Percentiles rank a stretch among this genome's conserved stretches.
Conservation (phyloP, 2,113 vertebrate genomes). For the Pomatorhinus ruficollis region DNA sequence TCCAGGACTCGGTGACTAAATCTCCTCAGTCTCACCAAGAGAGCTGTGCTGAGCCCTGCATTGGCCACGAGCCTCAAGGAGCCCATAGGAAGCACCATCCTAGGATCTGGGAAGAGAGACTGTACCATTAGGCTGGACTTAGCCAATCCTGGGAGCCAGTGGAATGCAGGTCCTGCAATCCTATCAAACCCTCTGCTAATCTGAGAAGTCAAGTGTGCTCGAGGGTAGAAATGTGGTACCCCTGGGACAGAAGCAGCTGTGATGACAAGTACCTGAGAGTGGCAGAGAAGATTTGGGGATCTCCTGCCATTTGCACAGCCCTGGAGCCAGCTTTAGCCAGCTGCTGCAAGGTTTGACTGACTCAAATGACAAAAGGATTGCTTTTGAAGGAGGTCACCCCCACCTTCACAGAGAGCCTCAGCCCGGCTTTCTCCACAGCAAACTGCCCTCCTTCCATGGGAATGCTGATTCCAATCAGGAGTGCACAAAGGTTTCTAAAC, state of each 20-base stretch:
- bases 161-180: not conserved
- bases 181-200: not conserved
- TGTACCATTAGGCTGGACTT: not conserved
- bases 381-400: not conserved
- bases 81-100: not conserved
- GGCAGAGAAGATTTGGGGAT: not conserved
- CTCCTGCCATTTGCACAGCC: not conserved
- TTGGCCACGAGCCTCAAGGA: not conserved
- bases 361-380: not conserved
- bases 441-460: not conserved
- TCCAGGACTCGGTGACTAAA: not conserved
- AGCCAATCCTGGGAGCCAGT: not conserved
- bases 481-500: not conserved
- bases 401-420: not conserved
- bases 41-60: not conserved
- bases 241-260: not conserved
- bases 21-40: not conserved
- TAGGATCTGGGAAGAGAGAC: not conserved
- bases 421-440: not conserved
- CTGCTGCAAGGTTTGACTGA: not conserved
- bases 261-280: fast-evolving
- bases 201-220: not conserved
- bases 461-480: not conserved
- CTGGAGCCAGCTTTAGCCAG: not conserved
- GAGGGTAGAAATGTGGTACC: fast-evolving